Percentiles rank a stretch among this genome's conserved stretches.
Evolutionary conservation across 2,113 vertebrate genomes (phyloP).

Genomic region (Chelonoidis abingdonii): DNA sequence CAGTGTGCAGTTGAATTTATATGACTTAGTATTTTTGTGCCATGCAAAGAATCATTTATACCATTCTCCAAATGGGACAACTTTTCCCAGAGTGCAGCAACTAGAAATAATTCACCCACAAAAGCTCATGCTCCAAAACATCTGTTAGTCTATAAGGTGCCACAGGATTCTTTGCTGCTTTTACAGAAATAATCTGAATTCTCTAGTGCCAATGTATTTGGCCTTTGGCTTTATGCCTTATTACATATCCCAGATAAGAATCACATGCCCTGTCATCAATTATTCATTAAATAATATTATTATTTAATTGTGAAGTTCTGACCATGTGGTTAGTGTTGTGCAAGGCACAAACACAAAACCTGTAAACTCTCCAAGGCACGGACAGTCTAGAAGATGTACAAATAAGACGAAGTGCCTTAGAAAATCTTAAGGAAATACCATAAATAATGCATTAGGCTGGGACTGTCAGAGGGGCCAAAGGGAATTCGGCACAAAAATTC

Average conservation of each 20-base stretch:
- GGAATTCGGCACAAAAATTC: not conserved
- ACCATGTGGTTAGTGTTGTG: slow-evolving; percentile 4
- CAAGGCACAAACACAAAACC: slow-evolving; percentile 29
- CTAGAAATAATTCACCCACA: not conserved
- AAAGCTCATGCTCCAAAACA: too few species aligned
- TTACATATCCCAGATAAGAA: not conserved
- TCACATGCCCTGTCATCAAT: slow-evolving; percentile 36
- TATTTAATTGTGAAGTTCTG: slow-evolving; percentile 12
- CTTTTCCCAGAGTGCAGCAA: not conserved
- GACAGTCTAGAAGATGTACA: not conserved
- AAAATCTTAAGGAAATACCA: not conserved
- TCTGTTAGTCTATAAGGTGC: too few species aligned
- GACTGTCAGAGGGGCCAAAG: not conserved
- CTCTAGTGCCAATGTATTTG: not conserved
- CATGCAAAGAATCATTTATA: not conserved
- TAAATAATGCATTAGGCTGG: not conserved
- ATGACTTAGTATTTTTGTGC: not conserved
- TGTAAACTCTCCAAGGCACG: not conserved
- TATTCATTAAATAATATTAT: slow-evolving; percentile 28
- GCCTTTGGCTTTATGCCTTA: not conserved
- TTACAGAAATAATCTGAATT: not conserved
- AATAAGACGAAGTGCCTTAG: not conserved
- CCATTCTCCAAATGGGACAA: not conserved
- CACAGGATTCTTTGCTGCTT: too few species aligned
- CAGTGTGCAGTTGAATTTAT: not conserved